A percentile compares a stretch with the other conserved stretches of the same genome.
phyloP scores from a whole-genome alignment of 2,797 vertebrate genomes.

The Sebastes iracundus region DNA sequence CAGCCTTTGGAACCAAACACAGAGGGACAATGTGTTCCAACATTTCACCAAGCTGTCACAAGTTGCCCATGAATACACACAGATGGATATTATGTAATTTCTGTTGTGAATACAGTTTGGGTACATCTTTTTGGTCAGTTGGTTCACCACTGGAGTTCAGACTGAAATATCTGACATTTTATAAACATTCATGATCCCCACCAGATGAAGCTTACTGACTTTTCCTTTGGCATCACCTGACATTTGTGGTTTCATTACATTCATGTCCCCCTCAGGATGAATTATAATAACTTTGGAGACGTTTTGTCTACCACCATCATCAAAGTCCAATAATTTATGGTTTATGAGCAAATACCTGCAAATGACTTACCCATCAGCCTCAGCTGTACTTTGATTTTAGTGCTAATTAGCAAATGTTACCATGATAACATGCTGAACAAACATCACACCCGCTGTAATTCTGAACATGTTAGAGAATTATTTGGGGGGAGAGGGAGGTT shows the following conservation, averaged over 20 bases:
- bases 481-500: not conserved
- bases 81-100: slow-evolving; percentile 15
- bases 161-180: not conserved
- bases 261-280: not conserved
- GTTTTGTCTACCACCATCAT: not conserved
- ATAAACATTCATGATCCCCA: not conserved
- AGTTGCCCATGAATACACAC: not conserved
- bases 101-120: not conserved
- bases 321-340: not conserved
- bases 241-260: not conserved
- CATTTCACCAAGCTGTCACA: not conserved
- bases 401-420: not conserved
- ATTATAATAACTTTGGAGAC: not conserved
- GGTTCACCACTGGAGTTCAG: not conserved
- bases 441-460: not conserved
- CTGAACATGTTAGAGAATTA: not conserved
- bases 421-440: not conserved
- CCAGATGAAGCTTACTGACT: not conserved
- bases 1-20: slow-evolving; percentile 67
- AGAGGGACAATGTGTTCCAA: slow-evolving; percentile 7
- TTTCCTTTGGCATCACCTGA: not conserved
- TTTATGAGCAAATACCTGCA: not conserved
- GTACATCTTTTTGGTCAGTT: not conserved
- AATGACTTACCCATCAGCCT: not conserved
- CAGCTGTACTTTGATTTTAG: no score